Evolutionary conservation across 1,140 invertebrate species (phyloP).

Genomic region (Papilio machaon): DNA sequence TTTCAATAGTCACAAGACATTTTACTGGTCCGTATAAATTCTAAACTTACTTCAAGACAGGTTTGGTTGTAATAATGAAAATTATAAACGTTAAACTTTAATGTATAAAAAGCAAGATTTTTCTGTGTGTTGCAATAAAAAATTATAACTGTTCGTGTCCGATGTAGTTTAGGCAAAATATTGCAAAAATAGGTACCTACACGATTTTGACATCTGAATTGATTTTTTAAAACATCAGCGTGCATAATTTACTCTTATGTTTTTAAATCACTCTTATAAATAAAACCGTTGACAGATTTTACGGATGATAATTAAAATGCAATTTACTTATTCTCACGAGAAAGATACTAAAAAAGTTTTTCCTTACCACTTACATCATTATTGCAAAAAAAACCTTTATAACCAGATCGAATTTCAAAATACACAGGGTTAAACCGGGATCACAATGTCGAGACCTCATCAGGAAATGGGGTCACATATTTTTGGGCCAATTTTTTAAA

Average conservation of each 20-base stretch:
- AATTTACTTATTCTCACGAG: constrained; percentile 25
- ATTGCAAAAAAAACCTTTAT: no score
- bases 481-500: constrained; percentile 52
- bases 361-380: no score
- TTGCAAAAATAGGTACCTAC: neutral
- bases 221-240: neutral
- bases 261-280: neutral
- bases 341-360: neutral
- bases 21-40: neutral
- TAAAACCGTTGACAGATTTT: neutral
- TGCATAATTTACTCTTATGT: no score
- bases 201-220: neutral
- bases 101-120: neutral
- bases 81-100: neutral
- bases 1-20: neutral
- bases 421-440: constrained; percentile 53
- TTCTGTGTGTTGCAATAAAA: neutral
- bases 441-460: constrained; percentile 76
- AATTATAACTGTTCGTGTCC: neutral
- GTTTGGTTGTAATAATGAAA: constrained; percentile 12
- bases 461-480: constrained; percentile 70
- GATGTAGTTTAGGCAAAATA: neutral
- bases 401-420: no score
- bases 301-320: neutral
- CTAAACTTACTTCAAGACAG: neutral